Evolutionary conservation across 2,888 invertebrate species (phyloP).

Genomic region (Dynastes grantii): DNA sequence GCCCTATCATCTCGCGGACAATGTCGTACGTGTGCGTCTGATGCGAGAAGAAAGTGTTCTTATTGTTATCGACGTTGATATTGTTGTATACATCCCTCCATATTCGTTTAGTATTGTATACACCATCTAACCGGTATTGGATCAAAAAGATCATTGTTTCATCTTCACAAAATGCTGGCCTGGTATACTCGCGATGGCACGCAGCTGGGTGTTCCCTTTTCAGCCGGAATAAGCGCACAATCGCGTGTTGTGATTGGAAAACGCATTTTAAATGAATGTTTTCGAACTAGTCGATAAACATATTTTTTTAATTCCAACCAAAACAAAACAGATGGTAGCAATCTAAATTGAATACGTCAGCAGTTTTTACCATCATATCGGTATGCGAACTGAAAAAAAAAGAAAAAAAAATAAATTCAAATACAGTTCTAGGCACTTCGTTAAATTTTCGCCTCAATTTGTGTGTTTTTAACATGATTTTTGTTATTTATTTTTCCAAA

Average conservation of each 20-base stretch:
- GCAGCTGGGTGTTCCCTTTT: not conserved
- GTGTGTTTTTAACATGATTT: not conserved
- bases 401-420: slow-evolving; percentile 6
- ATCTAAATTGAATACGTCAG: slow-evolving; percentile 15
- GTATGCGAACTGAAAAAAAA: not conserved
- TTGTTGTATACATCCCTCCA: not conserved
- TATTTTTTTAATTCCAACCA: not conserved
- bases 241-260: slow-evolving; percentile 35
- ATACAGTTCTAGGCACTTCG: not conserved
- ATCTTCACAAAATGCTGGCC: slow-evolving; percentile 27
- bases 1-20: slow-evolving; percentile 30
- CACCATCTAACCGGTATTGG: slow-evolving; percentile 27
- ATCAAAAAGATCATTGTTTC: slow-evolving; percentile 39
- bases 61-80: not conserved
- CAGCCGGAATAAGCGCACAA: slow-evolving; percentile 1
- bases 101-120: slow-evolving; percentile 20
- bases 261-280: slow-evolving; percentile 21
- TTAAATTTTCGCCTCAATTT: slow-evolving; percentile 3
- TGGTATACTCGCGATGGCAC: not conserved
- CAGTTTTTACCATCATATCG: slow-evolving; percentile 10
- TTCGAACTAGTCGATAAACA: slow-evolving; percentile 3
- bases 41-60: slow-evolving; percentile 24
- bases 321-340: slow-evolving; percentile 11
- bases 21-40: slow-evolving; percentile 8
- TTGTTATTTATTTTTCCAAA: not conserved